Evolutionary conservation across 1,140 invertebrate genomes (phyloP), one percentile per base, ranked within the genome.

Genomic region (Cecropterus lyciades): DNA sequence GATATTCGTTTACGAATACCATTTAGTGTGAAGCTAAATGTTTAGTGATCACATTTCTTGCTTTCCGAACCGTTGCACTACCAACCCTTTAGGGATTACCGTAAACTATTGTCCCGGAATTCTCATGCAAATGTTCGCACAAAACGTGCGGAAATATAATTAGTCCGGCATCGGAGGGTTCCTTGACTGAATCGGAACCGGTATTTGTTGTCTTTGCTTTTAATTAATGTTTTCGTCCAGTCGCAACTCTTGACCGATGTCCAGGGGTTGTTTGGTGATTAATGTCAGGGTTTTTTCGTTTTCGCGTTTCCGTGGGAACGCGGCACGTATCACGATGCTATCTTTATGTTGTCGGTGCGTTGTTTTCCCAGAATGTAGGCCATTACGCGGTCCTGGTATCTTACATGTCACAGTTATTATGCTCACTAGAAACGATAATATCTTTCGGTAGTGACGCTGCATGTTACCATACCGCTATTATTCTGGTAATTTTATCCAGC

Each of bases 321-420:
- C 70, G 67, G 70, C 73, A 75, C 70, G 73, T 73, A 72, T 55
- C 51, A 51, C 75, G 88, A 91, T 91, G 46, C 60, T 87, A 91
- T 91, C 88, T 91, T 88, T 85, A 89, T 84, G 82, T 80, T 52
- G 65, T 72, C 46, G 71, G 72, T 73, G 81, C 80, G 79, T 80
- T 77, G 75, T 80, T 87, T 91, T 89, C 86, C 82, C 79, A 79
- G 85, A 86, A 91, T 77, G 69, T 77, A 67, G 74, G 77, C 85
- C 85, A 89, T 91, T 88, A 91, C 73, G 68, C 73, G 74, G 79
- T 73, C 75, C 79, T 80, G 82, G 77, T 85, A 88, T 72, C 83
- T 76, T 76, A 79, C 85, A 86, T 87, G 84, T 87, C 85, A 90
- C 87, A 88, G 87, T 89, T 90, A 90, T 88, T 85, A 88, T 83